These are phyloP conservation scores for Bucco capensis DNA, from an alignment of 2,113 vertebrate genomes.

Conservation along the genomic window DNA sequence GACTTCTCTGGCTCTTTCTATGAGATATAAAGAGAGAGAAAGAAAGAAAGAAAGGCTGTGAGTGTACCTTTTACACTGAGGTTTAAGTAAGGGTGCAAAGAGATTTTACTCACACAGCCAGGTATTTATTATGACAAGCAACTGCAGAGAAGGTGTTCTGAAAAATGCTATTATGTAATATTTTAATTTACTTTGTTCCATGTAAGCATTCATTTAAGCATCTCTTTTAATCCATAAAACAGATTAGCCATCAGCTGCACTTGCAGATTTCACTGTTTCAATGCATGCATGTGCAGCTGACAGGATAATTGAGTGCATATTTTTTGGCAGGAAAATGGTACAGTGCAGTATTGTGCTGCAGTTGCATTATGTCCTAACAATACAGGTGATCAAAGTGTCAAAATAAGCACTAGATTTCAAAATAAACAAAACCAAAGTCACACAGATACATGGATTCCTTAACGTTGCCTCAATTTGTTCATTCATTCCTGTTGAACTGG, in stretches of 20 bases:
- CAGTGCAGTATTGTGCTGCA: neutral
- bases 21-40: neutral
- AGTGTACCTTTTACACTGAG: neutral
- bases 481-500: too few relatives aligned
- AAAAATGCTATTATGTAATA: neutral
- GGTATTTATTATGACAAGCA: neutral
- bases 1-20: neutral
- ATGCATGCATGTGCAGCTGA: neutral
- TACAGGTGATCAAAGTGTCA: neutral
- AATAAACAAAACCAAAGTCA: neutral
- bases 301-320: neutral
- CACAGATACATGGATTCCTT: neutral
- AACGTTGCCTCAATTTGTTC: neutral
- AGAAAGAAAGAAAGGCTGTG: too few relatives aligned
- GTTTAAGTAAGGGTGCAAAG: neutral
- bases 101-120: neutral
- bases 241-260: neutral
- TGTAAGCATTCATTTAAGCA: neutral
- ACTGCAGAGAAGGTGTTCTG: neutral
- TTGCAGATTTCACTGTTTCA: neutral
- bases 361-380: neutral
- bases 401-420: neutral
- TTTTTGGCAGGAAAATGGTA: neutral
- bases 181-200: neutral
- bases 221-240: neutral